Percentiles rank a stretch among this genome's conserved stretches.
Conservation (phyloP, 92 coral and sea anemone species). For the Siderastrea radians region DNA sequence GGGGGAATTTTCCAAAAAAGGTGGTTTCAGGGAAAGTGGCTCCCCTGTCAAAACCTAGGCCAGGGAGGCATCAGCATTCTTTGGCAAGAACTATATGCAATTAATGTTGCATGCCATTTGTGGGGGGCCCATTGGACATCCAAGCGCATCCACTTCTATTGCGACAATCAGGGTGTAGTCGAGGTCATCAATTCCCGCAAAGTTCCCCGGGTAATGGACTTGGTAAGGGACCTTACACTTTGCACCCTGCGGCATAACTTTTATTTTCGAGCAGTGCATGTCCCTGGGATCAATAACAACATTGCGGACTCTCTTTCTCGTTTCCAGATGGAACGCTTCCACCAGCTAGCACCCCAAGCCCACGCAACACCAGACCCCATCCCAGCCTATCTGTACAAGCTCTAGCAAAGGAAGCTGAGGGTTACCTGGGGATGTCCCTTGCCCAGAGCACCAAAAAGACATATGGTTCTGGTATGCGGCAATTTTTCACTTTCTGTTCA, state of each 20-base stretch:
- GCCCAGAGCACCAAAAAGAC: constrained; percentile 50
- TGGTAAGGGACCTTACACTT: constrained; percentile 59
- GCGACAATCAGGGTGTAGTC: constrained; percentile 39
- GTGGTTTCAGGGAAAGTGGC: constrained; percentile 62
- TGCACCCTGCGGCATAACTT: constrained; percentile 53
- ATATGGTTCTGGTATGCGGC: too few species aligned
- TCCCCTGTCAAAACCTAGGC: constrained; percentile 47
- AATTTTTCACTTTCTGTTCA: too few species aligned
- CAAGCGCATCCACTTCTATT: constrained; percentile 37
- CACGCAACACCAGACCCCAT: constrained; percentile 39
- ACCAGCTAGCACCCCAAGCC: constrained; percentile 60
- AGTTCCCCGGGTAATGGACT: constrained; percentile 59
- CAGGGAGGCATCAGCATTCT: constrained; percentile 59
- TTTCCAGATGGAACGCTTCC: constrained; percentile 66
- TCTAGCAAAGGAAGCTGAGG: constrained; percentile 49
- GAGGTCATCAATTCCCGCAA: constrained; percentile 53
- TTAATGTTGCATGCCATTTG: constrained; percentile 47
- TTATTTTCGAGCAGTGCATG: constrained; percentile 58
- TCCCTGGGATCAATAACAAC: constrained; percentile 54
- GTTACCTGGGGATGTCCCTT: constrained; percentile 48
- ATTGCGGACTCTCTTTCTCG: constrained; percentile 70
- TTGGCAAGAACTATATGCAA: constrained; percentile 70
- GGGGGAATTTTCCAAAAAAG: too few species aligned
- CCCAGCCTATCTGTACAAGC: constrained; percentile 56
- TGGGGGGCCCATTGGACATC: constrained; percentile 59